Conservation (phyloP, 1,140 invertebrate species). For the Cepaea nemoralis region DNA sequence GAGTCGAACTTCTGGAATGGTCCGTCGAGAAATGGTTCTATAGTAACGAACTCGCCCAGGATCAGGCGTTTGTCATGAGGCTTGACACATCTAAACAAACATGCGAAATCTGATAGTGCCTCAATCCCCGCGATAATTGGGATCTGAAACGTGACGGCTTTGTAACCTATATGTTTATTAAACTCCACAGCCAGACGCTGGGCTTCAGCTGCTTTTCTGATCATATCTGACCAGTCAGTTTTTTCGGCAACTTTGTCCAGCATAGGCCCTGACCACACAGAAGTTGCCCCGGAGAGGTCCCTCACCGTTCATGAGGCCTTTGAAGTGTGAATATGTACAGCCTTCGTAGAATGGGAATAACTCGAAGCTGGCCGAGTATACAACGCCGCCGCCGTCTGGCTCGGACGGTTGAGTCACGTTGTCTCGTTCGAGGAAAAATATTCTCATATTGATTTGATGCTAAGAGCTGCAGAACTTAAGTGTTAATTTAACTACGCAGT, state of each 20-base stretch:
- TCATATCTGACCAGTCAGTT: background rate
- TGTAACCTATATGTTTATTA: conserved; percentile 2
- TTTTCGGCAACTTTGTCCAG: background rate
- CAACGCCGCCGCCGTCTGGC: background rate
- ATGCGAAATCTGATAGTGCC: background rate
- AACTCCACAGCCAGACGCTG: background rate
- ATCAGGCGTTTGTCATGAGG: conserved; percentile 31
- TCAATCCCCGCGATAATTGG: conserved; percentile 7
- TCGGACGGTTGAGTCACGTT: background rate
- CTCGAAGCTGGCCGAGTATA: conserved; percentile 15
- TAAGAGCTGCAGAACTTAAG: background rate
- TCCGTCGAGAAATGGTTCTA: conserved; percentile 29
- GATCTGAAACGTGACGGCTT: background rate
- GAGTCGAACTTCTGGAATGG: background rate
- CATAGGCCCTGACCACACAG: conserved; percentile 22
- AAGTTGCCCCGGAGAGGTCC: background rate
- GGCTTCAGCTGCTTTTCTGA: conserved; percentile 6
- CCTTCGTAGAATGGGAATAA: conserved; percentile 29
- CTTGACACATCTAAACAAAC: conserved; percentile 5
- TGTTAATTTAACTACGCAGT: too few relatives aligned
- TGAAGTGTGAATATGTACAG: conserved; percentile 5
- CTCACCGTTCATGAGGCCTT: conserved; percentile 25
- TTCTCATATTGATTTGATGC: background rate
- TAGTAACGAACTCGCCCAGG: background rate
- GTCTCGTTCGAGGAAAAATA: conserved; percentile 13